Conservation (phyloP, 2,797 vertebrate genomes). For the Furcifer pardalis region DNA sequence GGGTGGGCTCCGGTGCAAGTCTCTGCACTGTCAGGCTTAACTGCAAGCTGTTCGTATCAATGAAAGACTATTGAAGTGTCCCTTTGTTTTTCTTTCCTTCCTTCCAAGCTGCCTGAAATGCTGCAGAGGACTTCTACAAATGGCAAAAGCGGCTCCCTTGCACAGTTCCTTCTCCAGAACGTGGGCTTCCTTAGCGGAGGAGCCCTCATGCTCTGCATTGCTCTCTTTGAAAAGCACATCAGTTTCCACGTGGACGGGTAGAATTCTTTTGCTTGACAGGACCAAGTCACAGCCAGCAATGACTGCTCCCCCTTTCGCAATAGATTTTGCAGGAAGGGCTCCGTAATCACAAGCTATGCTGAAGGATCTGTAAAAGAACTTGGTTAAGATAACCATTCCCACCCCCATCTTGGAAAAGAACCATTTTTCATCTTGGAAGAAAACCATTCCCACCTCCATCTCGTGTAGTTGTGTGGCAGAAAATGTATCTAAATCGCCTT, state of each 20-base stretch:
- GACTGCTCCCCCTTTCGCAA: neutral
- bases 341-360: neutral
- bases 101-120: conserved; percentile 77
- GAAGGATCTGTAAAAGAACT: neutral
- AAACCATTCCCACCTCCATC: rapidly evolving
- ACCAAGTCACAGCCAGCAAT: neutral
- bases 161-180: conserved; percentile 73
- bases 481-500: neutral
- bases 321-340: too few relatives aligned
- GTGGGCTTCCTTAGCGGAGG: conserved; percentile 79
- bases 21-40: neutral
- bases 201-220: conserved; percentile 80
- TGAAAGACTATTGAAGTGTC: rapidly evolving
- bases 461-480: too few relatives aligned
- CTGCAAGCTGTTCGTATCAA: neutral
- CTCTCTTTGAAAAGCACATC: conserved; percentile 80
- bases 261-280: neutral
- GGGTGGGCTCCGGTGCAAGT: too few relatives aligned
- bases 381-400: neutral
- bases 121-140: conserved; percentile 52
- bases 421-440: too few relatives aligned
- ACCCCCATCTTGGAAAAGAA: too few relatives aligned
- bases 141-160: conserved; percentile 30
- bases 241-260: conserved; percentile 60
- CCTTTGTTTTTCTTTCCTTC: conserved; percentile 12